Base-by-base conservation (phyloP, 2,888 invertebrate genomes). In the Machimus atricapillus region DNA sequence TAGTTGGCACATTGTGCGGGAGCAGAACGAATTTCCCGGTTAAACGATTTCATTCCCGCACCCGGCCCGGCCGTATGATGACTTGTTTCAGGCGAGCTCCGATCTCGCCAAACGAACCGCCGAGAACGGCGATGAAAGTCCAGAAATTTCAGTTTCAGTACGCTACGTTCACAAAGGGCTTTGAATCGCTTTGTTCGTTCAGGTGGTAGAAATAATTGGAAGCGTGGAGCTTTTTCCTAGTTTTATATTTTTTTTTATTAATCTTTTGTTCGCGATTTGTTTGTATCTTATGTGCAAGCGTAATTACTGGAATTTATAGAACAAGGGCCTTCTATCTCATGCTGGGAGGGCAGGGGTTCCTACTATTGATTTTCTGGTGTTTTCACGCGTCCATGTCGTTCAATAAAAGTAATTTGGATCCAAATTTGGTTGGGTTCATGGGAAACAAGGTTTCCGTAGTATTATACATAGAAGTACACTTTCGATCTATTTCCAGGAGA, bases 191-290 rank as follows among this genome's bases (percentile, higher is more conserved):
- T 66, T 83, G 73, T 83, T 83, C 83, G 73, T 34, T 85, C 16
- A 74, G 74, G 43, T 85, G 85, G 74, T 85, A 74, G 46, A 85
- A 85, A 46, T 85, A 85, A 85, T 85, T 85, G 85, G 83, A 34
- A 85, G 46, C 40, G 16, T 0, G 12, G 2, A 76, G 40, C 46
- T 46, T 85, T 46, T 85, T 74, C 31, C 34, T 73, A 23, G 19
- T 83, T 83, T n/a, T 27, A 19, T 46, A 16, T 46, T 14, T 46
- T 46, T 12, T 40, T 37, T 73, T 37, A 16, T 40, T 19, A 31
- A 37, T 31, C 40, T 37, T 82, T 82, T 82, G 58, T 82, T 8
- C 19, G 37, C 82, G 58, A 37, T 82, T 82, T 82, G 56, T 40
- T 82, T 37, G 82, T 58, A 37, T 58, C 82, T 82, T 82, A 37